Evolutionary conservation across 2,888 invertebrate species (phyloP).

Genomic region (Phyllotreta cruciferae): DNA sequence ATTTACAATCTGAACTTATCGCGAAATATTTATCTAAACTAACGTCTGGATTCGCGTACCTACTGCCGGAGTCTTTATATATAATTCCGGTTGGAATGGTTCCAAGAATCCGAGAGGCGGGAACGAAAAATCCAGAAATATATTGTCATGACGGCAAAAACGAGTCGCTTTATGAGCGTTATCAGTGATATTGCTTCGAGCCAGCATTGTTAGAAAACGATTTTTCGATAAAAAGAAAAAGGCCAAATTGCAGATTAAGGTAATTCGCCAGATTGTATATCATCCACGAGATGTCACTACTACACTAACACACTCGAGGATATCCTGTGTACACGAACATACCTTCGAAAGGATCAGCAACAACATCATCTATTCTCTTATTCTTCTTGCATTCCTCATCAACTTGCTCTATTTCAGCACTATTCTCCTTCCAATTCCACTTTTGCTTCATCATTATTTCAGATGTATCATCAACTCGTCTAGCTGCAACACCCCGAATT

Average conservation of each 20-base stretch:
- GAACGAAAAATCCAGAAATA: constrained; percentile 18
- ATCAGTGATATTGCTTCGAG: constrained; percentile 12
- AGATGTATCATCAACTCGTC: constrained; percentile 63
- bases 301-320: background rate
- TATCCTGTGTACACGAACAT: constrained; percentile 1
- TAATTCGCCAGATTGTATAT: background rate
- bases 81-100: constrained; percentile 3
- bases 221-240: constrained; percentile 13
- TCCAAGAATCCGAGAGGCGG: constrained; percentile 16
- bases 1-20: too few relatives aligned
- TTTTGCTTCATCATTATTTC: constrained; percentile 61
- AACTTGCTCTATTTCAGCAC: constrained; percentile 57
- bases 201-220: constrained; percentile 19
- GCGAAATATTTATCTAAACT: too few relatives aligned
- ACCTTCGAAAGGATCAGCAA: constrained; percentile 64
- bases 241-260: constrained; percentile 2
- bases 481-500: constrained; percentile 52
- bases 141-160: constrained; percentile 11
- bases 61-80: background rate
- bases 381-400: constrained; percentile 63
- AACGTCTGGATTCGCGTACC: too few relatives aligned
- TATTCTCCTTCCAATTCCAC: constrained; percentile 57
- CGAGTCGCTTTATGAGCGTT: constrained; percentile 17
- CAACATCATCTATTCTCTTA: constrained; percentile 58
- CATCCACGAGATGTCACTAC: background rate